These are phyloP conservation scores for Aythya fuligula DNA, from an alignment of 2,797 vertebrate species.

Conservation along the genomic window DNA sequence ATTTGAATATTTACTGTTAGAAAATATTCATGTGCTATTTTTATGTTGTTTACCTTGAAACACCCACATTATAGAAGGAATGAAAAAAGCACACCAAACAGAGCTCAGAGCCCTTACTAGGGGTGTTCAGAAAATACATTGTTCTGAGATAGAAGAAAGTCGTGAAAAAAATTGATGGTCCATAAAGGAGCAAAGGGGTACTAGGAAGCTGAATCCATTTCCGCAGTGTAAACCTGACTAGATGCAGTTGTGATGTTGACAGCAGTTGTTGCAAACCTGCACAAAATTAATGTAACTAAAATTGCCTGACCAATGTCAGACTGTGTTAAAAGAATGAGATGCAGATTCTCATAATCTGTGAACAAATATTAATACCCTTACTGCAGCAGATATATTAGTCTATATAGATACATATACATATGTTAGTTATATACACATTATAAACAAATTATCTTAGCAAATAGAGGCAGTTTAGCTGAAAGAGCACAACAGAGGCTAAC, in stretches of 20 bases:
- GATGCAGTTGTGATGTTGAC: background rate
- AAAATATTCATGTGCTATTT: background rate
- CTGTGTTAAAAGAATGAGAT: background rate
- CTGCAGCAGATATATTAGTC: background rate
- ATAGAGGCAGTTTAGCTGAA: background rate
- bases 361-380: background rate
- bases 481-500: background rate
- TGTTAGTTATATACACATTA: background rate
- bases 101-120: background rate
- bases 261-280: background rate
- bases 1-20: background rate
- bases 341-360: background rate
- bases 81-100: background rate
- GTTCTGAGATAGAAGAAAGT: background rate
- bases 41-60: constrained; percentile 11
- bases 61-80: background rate
- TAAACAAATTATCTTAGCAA: background rate
- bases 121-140: background rate
- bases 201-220: background rate
- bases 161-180: background rate
- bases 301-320: background rate
- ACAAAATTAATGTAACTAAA: background rate
- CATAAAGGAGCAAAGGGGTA: background rate
- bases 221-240: background rate
- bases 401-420: no score